Conservation (phyloP, 2,797 vertebrate genomes). For the Melanotaenia boesemani region DNA sequence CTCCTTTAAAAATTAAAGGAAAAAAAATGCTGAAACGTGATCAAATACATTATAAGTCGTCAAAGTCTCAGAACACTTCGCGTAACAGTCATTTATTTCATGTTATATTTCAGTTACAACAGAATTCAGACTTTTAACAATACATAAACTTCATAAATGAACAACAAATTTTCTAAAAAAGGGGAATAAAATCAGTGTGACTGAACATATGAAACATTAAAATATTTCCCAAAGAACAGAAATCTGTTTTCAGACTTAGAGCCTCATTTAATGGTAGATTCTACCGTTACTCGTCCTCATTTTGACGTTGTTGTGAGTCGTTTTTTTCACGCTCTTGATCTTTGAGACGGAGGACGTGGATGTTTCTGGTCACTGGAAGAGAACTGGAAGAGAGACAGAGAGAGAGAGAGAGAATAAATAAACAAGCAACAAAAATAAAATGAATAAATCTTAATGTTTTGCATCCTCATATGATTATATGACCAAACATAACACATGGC, state of each 20-base stretch:
- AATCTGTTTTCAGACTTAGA: not conserved
- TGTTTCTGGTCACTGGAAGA: constrained; percentile 83
- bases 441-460: no score
- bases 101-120: not conserved
- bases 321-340: constrained; percentile 87
- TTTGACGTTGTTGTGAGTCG: constrained; percentile 53
- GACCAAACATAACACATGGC: no score
- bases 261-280: not conserved
- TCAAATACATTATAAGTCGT: not conserved
- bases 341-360: constrained; percentile 89
- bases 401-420: not conserved
- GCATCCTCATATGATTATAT: no score
- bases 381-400: constrained; percentile 73
- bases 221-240: not conserved
- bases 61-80: not conserved
- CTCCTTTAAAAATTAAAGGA: not conserved
- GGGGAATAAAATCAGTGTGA: not conserved
- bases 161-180: not conserved
- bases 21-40: not conserved
- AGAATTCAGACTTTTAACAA: not conserved
- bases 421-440: no score
- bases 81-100: not conserved
- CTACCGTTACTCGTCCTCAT: constrained; percentile 22
- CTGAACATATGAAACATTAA: not conserved
- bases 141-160: not conserved